These are phyloP conservation scores for Agrenia bidenticulata DNA, from an alignment of 2,888 invertebrate genomes.

Conservation along the genomic window DNA sequence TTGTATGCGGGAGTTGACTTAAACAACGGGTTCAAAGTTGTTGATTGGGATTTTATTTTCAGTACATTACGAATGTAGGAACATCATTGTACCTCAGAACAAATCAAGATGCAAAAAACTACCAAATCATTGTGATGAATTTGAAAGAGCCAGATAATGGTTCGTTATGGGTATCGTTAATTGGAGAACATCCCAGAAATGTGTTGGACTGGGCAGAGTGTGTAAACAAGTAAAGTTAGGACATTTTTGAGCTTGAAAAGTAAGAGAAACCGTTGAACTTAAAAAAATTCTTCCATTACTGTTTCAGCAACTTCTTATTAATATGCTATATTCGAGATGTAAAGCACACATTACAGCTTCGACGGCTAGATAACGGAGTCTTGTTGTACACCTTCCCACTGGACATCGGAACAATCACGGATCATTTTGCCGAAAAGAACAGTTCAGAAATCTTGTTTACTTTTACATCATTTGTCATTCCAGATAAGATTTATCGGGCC, in stretches of 20 bases:
- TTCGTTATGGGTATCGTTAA: conserved; percentile 75
- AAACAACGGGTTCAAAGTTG: too few relatives aligned
- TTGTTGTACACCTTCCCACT: conserved; percentile 73
- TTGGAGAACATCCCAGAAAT: conserved; percentile 78
- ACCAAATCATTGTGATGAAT: conserved; percentile 75
- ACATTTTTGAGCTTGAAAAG: neutral
- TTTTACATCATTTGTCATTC: conserved; percentile 90
- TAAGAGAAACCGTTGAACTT: neutral
- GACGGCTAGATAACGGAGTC: conserved; percentile 71
- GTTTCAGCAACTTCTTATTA: conserved; percentile 69
- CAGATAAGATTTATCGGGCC: conserved; percentile 80
- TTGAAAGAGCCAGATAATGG: conserved; percentile 58
- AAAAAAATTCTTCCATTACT: neutral
- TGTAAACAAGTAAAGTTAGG: conserved; percentile 63
- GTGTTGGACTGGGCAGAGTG: conserved; percentile 87
- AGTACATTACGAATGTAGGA: conserved; percentile 88
- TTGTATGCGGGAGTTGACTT: too few relatives aligned
- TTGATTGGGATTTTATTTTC: too few relatives aligned
- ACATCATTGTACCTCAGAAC: conserved; percentile 81
- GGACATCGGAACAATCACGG: conserved; percentile 83
- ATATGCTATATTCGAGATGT: conserved; percentile 90
- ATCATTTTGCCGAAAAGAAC: conserved; percentile 79
- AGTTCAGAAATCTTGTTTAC: conserved; percentile 88
- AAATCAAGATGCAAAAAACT: conserved; percentile 90
- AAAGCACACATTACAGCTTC: conserved; percentile 83